Percentiles rank a stretch among this genome's conserved stretches.
These are phyloP conservation scores for Diabrotica balteata DNA, from an alignment of 2,888 invertebrate genomes.

Conservation along the genomic window DNA sequence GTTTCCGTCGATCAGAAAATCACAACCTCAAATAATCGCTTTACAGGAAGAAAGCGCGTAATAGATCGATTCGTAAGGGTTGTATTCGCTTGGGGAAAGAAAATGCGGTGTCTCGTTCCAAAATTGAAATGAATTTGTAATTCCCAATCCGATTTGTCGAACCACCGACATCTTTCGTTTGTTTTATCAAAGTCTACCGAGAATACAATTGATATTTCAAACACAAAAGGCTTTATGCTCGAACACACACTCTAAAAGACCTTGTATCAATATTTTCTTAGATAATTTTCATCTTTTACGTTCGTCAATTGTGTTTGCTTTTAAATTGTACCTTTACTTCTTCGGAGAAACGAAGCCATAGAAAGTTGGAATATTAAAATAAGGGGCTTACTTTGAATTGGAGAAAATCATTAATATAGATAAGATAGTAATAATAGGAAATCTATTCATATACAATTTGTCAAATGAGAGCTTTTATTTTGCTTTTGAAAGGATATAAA, in stretches of 20 bases:
- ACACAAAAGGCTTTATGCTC: slow-evolving; percentile 45
- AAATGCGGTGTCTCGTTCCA: slow-evolving; percentile 16
- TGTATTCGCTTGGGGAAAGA: not conserved
- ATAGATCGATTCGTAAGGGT: not conserved
- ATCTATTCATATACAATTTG: too few relatives aligned
- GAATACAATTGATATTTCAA: slow-evolving; percentile 47
- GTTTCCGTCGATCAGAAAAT: slow-evolving; percentile 13
- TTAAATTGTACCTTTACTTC: slow-evolving; percentile 19
- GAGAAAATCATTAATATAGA: too few relatives aligned
- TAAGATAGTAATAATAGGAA: too few relatives aligned
- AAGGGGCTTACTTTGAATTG: too few relatives aligned
- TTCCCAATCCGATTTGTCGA: slow-evolving; percentile 55
- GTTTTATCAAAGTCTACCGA: slow-evolving; percentile 49
- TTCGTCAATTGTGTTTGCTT: slow-evolving; percentile 40
- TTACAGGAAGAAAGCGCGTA: too few relatives aligned
- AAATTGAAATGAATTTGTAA: slow-evolving; percentile 30
- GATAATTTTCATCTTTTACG: slow-evolving; percentile 42
- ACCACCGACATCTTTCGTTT: slow-evolving; percentile 51
- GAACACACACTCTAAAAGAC: slow-evolving; percentile 44
- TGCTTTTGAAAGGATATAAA: too few relatives aligned
- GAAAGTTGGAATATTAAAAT: too few relatives aligned
- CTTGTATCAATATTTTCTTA: slow-evolving; percentile 45
- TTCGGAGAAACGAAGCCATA: too few relatives aligned
- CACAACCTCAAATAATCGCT: not conserved
- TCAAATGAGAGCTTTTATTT: too few relatives aligned